Conservation (phyloP, 2,797 vertebrate genomes). For the Distichodus sexfasciatus region DNA sequence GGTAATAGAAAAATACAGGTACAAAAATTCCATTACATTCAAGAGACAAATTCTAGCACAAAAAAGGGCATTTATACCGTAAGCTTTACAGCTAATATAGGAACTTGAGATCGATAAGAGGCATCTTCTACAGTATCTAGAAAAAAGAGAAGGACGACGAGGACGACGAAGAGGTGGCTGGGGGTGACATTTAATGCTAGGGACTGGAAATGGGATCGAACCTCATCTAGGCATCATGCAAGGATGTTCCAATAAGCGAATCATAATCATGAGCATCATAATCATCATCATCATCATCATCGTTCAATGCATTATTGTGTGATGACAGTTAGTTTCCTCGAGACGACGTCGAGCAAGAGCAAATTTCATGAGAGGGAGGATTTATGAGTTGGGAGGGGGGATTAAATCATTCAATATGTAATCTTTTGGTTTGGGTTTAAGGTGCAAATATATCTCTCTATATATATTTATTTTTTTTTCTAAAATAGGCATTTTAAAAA, state of each 20-base stretch:
- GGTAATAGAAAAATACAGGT: conserved; percentile 85
- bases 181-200: conserved; percentile 66
- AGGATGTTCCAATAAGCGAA: conserved; percentile 46
- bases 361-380: conserved; percentile 28
- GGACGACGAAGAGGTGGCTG: too few relatives aligned
- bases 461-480: conserved; percentile 52
- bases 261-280: too few relatives aligned
- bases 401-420: conserved; percentile 63
- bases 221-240: conserved; percentile 61
- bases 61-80: conserved; percentile 73
- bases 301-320: conserved; percentile 61
- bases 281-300: conserved; percentile 40
- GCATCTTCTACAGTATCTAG: conserved; percentile 71
- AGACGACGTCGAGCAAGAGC: conserved; percentile 36
- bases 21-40: conserved; percentile 87
- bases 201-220: conserved; percentile 59
- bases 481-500: conserved; percentile 72
- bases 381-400: conserved; percentile 49
- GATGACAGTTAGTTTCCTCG: conserved; percentile 29
- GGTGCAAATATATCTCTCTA: conserved; percentile 70
- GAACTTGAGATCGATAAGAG: conserved; percentile 76
- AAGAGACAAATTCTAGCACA: conserved; percentile 84
- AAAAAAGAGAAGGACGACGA: conserved; percentile 67
- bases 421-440: conserved; percentile 78
- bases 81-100: conserved; percentile 79